A percentile compares a stretch with the other conserved stretches of the same genome.
Conservation (phyloP, 2,113 vertebrate species). For the Natator depressus region DNA sequence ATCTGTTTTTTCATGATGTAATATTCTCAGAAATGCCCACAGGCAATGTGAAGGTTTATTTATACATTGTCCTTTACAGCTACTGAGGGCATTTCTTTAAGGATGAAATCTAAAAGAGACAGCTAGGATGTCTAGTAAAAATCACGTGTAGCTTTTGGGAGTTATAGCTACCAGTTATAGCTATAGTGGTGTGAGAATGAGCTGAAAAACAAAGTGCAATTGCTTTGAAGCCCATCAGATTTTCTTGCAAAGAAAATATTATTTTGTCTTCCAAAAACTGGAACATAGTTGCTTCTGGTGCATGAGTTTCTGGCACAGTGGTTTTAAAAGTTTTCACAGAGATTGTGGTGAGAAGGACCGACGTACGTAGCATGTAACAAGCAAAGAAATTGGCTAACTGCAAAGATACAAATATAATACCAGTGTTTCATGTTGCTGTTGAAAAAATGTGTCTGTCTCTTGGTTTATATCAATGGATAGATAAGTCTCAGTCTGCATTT, state of each 20-base stretch:
- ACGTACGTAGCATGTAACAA: background rate
- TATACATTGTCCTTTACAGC: background rate
- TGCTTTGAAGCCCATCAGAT: constrained; percentile 23
- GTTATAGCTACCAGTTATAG: background rate
- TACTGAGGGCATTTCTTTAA: background rate
- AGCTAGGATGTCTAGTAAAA: background rate
- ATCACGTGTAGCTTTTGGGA: background rate
- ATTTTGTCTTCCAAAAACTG: background rate
- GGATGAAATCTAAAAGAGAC: constrained; percentile 23
- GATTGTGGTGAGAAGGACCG: background rate
- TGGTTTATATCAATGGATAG: fast-evolving
- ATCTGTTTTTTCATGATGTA: background rate
- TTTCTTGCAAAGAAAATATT: constrained; percentile 31
- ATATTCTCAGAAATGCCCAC: background rate
- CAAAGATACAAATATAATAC: background rate
- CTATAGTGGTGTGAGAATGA: background rate
- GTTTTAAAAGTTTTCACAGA: background rate
- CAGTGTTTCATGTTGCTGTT: background rate
- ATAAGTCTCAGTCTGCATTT: background rate
- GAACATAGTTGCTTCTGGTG: fast-evolving
- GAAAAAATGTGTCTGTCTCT: background rate
- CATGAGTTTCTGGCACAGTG: background rate
- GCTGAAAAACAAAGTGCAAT: constrained; percentile 21
- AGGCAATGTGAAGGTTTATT: background rate
- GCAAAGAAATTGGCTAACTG: background rate